Evolutionary conservation across 2,888 invertebrate genomes (phyloP), one percentile per base, ranked within the genome.

Genomic region (Tetragonisca angustula): DNA sequence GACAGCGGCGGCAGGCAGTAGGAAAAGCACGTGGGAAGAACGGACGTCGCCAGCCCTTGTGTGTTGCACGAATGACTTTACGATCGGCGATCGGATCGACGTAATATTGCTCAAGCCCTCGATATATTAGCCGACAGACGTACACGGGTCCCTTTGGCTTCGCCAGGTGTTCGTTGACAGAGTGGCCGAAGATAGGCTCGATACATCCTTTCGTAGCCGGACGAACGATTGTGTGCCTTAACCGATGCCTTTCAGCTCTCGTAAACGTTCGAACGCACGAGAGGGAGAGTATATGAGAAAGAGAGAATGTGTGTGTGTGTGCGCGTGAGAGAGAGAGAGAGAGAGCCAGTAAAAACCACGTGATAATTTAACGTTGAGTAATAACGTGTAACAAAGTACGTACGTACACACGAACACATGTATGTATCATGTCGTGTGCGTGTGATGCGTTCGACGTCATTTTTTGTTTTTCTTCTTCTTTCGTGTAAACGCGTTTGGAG

Each of bases 41-140:
- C 24, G 64, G 68, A 64, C 72, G 72, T 81, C 54, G 32, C 72
- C 62, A 56, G 62, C 56, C 43, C 24, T 24, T 27, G 6, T 54
- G 59, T 71, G 59, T 71, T 73, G 79, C 76, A 73, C 79, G 85
- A 86, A 90, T 79, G 87, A 86, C 87, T 90, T 87, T 90, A 89
- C 89, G 91, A 90, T 89, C 87, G 71, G 75, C 83, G 85, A 87
- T 84, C 79, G 83, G 86, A 88, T 91, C 90, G 89, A 90, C 86
- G 87, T 78, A 91, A 89, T 90, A 90, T 91, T 90, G 90, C 90
- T 91, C 90, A 88, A 90, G 89, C 86, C 85, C 88, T 80, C 83
- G 79, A 86, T 84, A 86, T 84, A 82, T 85, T 74, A 80, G 84
- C 76, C 70, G 65, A 73, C 72, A n/a, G 56, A 59, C n/a, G 15